phyloP scores from a whole-genome alignment of 2,113 vertebrate genomes.

The Callaeas wilsoni region DNA sequence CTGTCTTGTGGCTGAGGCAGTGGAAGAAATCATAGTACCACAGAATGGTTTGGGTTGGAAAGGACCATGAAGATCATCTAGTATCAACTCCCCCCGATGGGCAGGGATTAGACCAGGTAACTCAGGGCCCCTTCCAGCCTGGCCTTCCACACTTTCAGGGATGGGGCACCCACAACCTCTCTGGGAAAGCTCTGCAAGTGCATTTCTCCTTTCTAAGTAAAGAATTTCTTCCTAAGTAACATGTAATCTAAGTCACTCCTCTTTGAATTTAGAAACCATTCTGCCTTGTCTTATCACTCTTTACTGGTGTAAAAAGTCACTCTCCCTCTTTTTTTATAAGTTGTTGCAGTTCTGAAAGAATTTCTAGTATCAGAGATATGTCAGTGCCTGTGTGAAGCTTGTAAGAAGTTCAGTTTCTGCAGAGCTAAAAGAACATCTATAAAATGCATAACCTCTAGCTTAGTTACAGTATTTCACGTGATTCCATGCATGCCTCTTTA shows the following conservation, averaged over 20 bases:
- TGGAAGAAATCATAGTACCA: not conserved
- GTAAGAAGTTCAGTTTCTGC: not conserved
- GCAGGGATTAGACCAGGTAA: not conserved
- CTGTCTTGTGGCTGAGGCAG: not conserved
- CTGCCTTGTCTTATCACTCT: not conserved
- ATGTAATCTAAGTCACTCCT: not conserved
- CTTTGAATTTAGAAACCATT: not conserved
- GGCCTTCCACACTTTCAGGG: not conserved
- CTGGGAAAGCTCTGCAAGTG: not conserved
- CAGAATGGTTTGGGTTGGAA: not conserved
- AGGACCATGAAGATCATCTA: not conserved
- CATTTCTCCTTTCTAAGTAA: not conserved
- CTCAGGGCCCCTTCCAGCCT: not conserved
- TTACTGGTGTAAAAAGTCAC: not conserved
- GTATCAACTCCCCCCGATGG: rapidly evolving
- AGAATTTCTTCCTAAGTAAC: not conserved
- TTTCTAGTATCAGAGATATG: not conserved
- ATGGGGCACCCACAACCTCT: not conserved
- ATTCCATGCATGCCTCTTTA: not conserved
- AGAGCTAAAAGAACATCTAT: not conserved
- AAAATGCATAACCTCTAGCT: not conserved
- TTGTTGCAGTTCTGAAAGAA: not conserved
- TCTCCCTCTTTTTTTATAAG: not conserved
- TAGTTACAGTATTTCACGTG: not conserved
- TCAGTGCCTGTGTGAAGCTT: not conserved